Percentiles rank a stretch among this genome's conserved stretches.
These are phyloP conservation scores for Cirrhinus mrigala DNA, from an alignment of 2,797 vertebrate genomes.

Conservation along the genomic window DNA sequence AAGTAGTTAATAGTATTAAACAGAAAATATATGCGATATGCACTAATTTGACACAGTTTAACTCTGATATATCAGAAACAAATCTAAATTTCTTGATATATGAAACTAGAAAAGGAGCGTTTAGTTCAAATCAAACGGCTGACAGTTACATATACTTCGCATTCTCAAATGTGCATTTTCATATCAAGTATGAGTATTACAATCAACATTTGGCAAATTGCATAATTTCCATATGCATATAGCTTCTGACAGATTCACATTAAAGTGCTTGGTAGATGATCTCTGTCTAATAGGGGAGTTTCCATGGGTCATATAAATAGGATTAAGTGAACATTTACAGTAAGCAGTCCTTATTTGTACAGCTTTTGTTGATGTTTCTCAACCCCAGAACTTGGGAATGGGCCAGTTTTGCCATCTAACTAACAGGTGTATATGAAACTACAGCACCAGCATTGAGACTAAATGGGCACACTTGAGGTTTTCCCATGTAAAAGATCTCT, in stretches of 20 bases:
- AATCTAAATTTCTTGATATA: slow-evolving; percentile 10
- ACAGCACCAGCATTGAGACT: slow-evolving; percentile 55
- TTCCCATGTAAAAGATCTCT: slow-evolving; percentile 73
- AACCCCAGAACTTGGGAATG: slow-evolving; percentile 81
- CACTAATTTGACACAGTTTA: slow-evolving; percentile 7
- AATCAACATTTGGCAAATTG: slow-evolving; percentile 43
- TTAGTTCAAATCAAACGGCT: slow-evolving; percentile 29
- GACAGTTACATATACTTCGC: slow-evolving; percentile 6
- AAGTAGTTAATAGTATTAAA: slow-evolving; percentile 9
- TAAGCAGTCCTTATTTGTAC: slow-evolving; percentile 53
- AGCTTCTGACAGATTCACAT: slow-evolving; percentile 33
- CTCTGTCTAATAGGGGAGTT: slow-evolving; percentile 1
- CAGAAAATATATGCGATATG: neutral
- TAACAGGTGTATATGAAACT: slow-evolving; percentile 65
- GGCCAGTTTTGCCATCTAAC: slow-evolving; percentile 84
- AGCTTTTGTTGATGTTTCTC: slow-evolving; percentile 76
- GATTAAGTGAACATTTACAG: slow-evolving; percentile 16
- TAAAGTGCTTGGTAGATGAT: slow-evolving; percentile 38
- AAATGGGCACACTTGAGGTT: slow-evolving; percentile 68
- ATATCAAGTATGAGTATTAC: slow-evolving; percentile 31
- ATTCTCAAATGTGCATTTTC: slow-evolving; percentile 40
- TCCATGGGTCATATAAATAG: slow-evolving; percentile 27
- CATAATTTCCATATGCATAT: slow-evolving; percentile 30
- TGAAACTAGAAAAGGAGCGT: slow-evolving; percentile 15
- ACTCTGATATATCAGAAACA: slow-evolving; percentile 1